Evolutionary conservation across 1,140 invertebrate species (phyloP), one percentile per base, ranked within the genome.

Genomic region (Lasioglossum baleicum): DNA sequence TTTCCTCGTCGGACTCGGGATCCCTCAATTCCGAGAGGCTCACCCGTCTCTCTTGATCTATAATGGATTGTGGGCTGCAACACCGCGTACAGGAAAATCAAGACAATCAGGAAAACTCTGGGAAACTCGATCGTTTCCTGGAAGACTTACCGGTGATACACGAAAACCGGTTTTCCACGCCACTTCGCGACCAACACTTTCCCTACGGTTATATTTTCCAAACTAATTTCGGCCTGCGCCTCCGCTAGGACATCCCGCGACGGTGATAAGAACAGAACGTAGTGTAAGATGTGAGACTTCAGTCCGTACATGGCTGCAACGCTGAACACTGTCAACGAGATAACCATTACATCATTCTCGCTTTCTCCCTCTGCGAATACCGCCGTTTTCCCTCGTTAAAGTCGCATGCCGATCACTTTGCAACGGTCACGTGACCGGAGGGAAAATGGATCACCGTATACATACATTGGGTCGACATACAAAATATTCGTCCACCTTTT

Each of bases 1-100:
- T 82, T 56, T 96, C 95, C 22, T 94, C 93, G 87, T 98, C 97
- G 64, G 94, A 91, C 89, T 97, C 92, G 1, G 97, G 97, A 92
- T 98, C 96, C 68, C 97, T 94, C 22, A 99, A 92, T 6, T 92
- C 87, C n/a, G 92, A 83, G 4, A 97, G 69, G 83, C 95, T 93
- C 10, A 97, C 96, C 48, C 87, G 87, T 60, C 91, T 89, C 89
- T 97, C 97, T 40, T 91, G 87, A 2, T 94, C 93, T 76, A 98
- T 97, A 90, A 98, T 70, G 51, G 78, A 69, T 78, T 81, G 77
- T 0, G 82, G 17, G 61, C 90, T 91, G 53, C 58, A 73, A 42
- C 20, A 10, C 1, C 56, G 17, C 6, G n/a, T 58, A n/a, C 2
- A 8, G 56, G 56, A 17, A 20, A 53, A 6, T 53, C 51, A 20